Percentiles rank a stretch among this genome's conserved stretches.
Conservation (phyloP, 2,888 invertebrate species). For the Callosobruchus maculatus region DNA sequence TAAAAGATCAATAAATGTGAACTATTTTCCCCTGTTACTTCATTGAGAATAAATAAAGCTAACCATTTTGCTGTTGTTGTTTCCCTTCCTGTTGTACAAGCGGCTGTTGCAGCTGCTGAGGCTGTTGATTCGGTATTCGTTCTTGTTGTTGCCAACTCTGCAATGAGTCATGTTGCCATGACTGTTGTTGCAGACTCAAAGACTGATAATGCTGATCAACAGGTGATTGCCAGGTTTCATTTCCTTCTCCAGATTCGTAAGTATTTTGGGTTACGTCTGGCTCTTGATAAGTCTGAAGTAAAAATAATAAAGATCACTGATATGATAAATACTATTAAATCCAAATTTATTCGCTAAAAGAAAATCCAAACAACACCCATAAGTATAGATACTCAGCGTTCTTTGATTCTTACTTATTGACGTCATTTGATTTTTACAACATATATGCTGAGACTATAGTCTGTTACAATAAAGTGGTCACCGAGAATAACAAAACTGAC, state of each 20-base stretch:
- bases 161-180: background rate
- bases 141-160: slow-evolving; percentile 10
- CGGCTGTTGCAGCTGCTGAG: slow-evolving; percentile 25
- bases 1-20: too few species aligned
- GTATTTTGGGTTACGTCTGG: background rate
- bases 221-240: slow-evolving; percentile 32
- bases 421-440: too few species aligned
- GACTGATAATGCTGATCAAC: slow-evolving; percentile 19
- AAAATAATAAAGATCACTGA: background rate
- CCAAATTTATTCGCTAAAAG: background rate
- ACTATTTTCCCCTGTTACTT: background rate
- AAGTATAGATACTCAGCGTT: too few species aligned
- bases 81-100: slow-evolving; percentile 36
- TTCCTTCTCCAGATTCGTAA: background rate
- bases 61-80: slow-evolving; percentile 21
- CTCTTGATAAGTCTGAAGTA: background rate
- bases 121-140: slow-evolving; percentile 10
- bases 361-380: too few species aligned
- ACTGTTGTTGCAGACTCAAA: background rate
- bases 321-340: background rate
- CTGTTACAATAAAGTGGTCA: too few species aligned
- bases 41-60: background rate
- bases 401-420: too few species aligned
- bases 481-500: too few species aligned
- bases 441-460: too few species aligned